Evolutionary conservation across 2,797 vertebrate genomes (phyloP), one percentile per base, ranked within the genome.

Genomic region (Acipenser ruthenus): DNA sequence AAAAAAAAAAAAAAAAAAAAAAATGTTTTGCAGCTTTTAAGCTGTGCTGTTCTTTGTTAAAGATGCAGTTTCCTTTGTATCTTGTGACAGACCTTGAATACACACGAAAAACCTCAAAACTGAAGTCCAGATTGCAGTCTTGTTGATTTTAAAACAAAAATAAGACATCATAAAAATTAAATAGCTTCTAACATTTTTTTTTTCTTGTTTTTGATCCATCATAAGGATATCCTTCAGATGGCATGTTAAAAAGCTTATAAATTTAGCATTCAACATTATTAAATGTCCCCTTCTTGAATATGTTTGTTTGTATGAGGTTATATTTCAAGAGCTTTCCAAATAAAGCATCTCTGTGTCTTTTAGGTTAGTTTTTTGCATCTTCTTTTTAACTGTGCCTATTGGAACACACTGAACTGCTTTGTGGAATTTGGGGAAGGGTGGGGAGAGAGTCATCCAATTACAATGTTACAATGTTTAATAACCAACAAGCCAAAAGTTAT

Each of bases 21-120:
- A 4, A 37, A 37, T 37, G 23, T 37, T 37, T 37, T 37, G 23
- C 23, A 37, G 23, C 23, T 37, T 4, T 37, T 37, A 37, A 37
- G 23, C 23, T 75, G 73, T 73, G 63, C 60, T 65, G 71, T 78
- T 72, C 68, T 75, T 72, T 77, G 77, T 77, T 75, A 74, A 71
- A 78, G 75, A 80, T 71, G 78, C 77, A 78, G 79, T 84, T 81
- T 76, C 70, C 75, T 77, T 74, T 79, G 73, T 83, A 79, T 72
- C 77, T 74, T 74, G 77, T 79, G 77, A 79, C 69, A 71, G 74
- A 76, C 67, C 71, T 71, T 75, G 70, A 78, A 73, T 66, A 77
- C 70, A 65, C 60, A 62, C 72, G 69, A 75, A 69, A 69, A 75
- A 75, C 75, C 70, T 82, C 72, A 74, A 77, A 73, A 78, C 74